phyloP scores from a whole-genome alignment of 2,797 vertebrate species.

The Pantherophis vulpinus region DNA sequence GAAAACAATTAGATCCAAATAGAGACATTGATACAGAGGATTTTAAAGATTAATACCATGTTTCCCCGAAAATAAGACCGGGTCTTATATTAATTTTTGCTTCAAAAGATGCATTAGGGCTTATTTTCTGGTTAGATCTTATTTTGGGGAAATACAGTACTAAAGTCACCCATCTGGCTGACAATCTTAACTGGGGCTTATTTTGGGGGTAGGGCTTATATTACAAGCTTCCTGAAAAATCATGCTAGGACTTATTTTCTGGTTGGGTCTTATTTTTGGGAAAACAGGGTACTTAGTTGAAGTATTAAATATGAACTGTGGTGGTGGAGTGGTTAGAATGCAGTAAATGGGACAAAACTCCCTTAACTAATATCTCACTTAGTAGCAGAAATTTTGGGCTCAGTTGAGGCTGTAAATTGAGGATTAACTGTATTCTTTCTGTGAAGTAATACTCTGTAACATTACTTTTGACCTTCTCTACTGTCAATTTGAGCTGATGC shows the following conservation, averaged over 20 bases:
- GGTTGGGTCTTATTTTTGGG: no score
- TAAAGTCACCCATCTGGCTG: no score
- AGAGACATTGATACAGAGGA: background rate
- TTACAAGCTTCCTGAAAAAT: no score
- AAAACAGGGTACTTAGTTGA: background rate
- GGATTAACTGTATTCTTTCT: background rate
- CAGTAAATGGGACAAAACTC: background rate
- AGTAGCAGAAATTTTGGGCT: background rate
- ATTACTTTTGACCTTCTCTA: background rate
- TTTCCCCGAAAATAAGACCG: no score
- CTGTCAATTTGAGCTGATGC: background rate
- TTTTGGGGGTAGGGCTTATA: no score
- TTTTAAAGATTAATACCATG: background rate
- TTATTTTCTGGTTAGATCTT: no score
- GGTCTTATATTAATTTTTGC: no score
- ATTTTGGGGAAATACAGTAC: no score
- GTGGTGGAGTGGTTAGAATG: background rate
- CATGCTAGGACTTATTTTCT: no score
- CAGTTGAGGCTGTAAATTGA: background rate
- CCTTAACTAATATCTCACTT: background rate
- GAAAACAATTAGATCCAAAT: background rate
- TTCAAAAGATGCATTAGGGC: no score
- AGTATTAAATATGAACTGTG: background rate
- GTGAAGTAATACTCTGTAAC: background rate
- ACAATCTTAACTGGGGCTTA: no score